A percentile compares a stretch with the other conserved stretches of the same genome.
phyloP scores from a whole-genome alignment of 2,113 vertebrate genomes.

The Phaethon lepturus region DNA sequence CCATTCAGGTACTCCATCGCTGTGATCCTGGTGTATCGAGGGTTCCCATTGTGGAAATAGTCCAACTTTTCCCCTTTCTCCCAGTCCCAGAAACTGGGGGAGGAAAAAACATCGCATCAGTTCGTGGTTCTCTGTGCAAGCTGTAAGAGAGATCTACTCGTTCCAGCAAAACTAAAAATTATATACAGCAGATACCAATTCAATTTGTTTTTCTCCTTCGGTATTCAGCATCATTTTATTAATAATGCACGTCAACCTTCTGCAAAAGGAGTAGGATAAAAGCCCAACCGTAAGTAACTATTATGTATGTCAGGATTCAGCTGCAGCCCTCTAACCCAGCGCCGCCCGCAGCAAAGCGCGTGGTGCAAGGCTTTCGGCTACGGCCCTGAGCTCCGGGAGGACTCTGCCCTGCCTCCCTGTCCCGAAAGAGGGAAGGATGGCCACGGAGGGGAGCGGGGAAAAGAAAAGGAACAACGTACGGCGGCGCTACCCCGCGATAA shows the following conservation, averaged over 20 bases:
- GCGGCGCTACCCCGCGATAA: rapidly evolving
- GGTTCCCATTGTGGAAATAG: conserved; percentile 98
- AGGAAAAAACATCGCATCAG: background rate
- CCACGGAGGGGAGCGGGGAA: background rate
- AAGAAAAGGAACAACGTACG: rapidly evolving
- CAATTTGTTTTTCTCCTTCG: background rate
- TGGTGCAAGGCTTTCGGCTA: rapidly evolving
- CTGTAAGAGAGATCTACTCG: background rate
- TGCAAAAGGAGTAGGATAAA: background rate
- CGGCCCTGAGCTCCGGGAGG: rapidly evolving
- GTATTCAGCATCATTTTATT: background rate
- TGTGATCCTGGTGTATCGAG: conserved; percentile 94
- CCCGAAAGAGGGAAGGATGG: background rate
- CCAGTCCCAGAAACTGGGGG: conserved; percentile 95
- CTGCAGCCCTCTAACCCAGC: background rate
- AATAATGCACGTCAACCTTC: background rate
- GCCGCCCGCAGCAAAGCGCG: background rate
- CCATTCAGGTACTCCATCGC: conserved; percentile 98
- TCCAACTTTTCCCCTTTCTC: conserved; percentile 96
- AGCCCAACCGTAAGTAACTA: background rate
- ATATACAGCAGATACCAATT: rapidly evolving
- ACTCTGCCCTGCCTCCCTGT: background rate
- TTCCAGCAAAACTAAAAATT: too few species aligned
- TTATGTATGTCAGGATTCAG: background rate
- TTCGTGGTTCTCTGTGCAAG: background rate